Base-by-base conservation (phyloP, 2,888 invertebrate genomes). In the Machimus rusticus region DNA sequence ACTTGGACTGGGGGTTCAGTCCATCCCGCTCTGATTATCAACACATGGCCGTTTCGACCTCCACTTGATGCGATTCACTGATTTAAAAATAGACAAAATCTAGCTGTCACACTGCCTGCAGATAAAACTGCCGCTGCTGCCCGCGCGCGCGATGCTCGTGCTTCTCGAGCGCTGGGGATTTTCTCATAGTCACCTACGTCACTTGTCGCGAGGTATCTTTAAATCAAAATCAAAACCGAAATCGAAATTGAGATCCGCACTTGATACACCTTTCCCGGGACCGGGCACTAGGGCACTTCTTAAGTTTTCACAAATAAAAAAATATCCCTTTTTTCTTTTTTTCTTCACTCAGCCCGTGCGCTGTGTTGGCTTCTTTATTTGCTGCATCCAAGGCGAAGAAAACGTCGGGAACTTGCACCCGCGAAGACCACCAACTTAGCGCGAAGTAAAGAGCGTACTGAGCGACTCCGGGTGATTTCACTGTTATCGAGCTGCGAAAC, bases 1-100 rank as follows among this genome's bases (percentile, higher is more conserved):
- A 55, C 81, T 55, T 81, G 66, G 55, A 51, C 31, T 81, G 6
- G 43, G 43, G 55, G 55, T 34, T 81, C 81, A 55, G 31, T 28
- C 55, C 55, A 55, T 81, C 81, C 55, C 34, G 46, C 55, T 81
- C 55, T 55, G 31, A 55, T 55, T 81, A 81, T 81, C 81, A 81
- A 81, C 81, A 81, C 81, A 81, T 81, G 79, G 81, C 81, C 46
- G 55, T 55, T 81, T 55, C 81, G 81, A 81, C 81, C 81, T 81
- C 81, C 81, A 81, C 81, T 81, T 81, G 81, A 81, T 55, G 81
- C 81, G 81, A 81, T 55, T 55, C 81, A 81, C 51, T 55, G 55
- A 78, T 78, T 81, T 81, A 81, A 81, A 81, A 81, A 81, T 81
- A 81, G 81, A 81, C 31, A 19, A 81, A 51, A 55, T 81, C 55